Percentiles rank a stretch among this genome's conserved stretches.
Evolutionary conservation across 2,888 invertebrate species (phyloP).

Genomic region (Drosophila pseudotakahashii): DNA sequence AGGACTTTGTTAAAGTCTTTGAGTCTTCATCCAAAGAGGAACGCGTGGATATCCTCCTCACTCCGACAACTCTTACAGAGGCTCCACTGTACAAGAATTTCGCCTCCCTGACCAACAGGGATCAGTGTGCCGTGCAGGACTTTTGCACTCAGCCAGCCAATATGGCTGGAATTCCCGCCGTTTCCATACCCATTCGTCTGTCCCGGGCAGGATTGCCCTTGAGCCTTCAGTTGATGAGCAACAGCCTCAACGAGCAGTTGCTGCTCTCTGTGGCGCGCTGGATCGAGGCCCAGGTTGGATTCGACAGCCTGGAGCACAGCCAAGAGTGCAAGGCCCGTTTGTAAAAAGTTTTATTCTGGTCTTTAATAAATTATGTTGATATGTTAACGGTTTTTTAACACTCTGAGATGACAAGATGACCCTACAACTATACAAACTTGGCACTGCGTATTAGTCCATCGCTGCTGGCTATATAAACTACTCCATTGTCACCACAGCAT

Average conservation of each 20-base stretch:
- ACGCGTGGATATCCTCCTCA: conserved; percentile 92
- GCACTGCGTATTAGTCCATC: conserved; percentile 81
- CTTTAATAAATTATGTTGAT: conserved; percentile 11
- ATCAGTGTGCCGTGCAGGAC: conserved; percentile 95
- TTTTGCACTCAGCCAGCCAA: conserved; percentile 98
- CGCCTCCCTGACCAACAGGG: conserved; percentile 90
- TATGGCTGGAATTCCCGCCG: conserved; percentile 97
- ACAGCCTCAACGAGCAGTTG: conserved; percentile 89
- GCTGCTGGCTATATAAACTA: conserved; percentile 78
- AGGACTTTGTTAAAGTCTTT: conserved; percentile 94
- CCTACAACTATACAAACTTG: conserved; percentile 63
- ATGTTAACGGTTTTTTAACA: neutral
- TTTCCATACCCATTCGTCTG: conserved; percentile 92
- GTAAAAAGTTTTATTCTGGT: conserved; percentile 34
- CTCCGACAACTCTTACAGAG: conserved; percentile 95
- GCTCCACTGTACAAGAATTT: conserved; percentile 94
- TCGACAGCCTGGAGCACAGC: conserved; percentile 72
- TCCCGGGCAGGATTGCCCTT: conserved; percentile 91
- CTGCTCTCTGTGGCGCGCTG: conserved; percentile 92
- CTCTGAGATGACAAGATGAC: neutral
- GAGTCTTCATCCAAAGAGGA: conserved; percentile 68
- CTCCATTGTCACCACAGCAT: conserved; percentile 73
- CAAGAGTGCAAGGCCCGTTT: conserved; percentile 48
- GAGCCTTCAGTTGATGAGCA: conserved; percentile 95
- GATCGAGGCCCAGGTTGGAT: conserved; percentile 89